These are phyloP conservation scores for Grammomys surdaster DNA, from an alignment of 2,113 vertebrate genomes.

Conservation along the genomic window DNA sequence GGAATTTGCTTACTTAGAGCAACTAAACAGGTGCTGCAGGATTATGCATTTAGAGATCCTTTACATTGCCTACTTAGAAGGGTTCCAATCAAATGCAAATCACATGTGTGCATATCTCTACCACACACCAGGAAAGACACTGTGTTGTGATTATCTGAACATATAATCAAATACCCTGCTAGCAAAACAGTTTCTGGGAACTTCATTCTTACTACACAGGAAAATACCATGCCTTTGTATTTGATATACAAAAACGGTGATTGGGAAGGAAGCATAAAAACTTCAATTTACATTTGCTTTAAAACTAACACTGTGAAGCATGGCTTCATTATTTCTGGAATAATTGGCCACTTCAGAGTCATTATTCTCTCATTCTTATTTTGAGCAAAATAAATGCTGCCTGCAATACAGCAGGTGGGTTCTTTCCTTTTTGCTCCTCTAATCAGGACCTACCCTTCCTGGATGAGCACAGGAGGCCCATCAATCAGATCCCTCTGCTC, in stretches of 20 bases:
- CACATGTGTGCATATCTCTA: not conserved
- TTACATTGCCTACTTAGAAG: conserved; percentile 24
- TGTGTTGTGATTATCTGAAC: conserved; percentile 9
- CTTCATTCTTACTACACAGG: conserved; percentile 2
- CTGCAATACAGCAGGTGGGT: not conserved
- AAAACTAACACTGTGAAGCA: conserved; percentile 19
- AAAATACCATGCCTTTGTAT: conserved; percentile 39
- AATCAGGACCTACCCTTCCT: not conserved
- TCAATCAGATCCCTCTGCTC: not conserved
- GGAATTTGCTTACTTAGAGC: not conserved
- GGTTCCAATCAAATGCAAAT: conserved; percentile 38
- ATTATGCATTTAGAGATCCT: conserved; percentile 14
- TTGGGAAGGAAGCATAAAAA: conserved; percentile 40
- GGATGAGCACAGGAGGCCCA: not conserved
- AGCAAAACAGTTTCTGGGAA: not conserved
- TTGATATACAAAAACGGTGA: conserved; percentile 25
- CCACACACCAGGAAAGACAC: not conserved
- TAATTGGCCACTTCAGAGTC: conserved; percentile 48
- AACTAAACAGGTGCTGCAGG: not conserved
- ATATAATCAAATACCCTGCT: not conserved
- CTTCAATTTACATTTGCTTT: conserved; percentile 54
- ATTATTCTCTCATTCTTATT: conserved; percentile 31
- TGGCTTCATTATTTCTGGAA: conserved; percentile 29
- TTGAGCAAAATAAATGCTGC: not conserved
- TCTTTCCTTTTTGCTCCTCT: not conserved